Base-by-base conservation (phyloP, 2,888 invertebrate species). In the Drosophila rellima region DNA sequence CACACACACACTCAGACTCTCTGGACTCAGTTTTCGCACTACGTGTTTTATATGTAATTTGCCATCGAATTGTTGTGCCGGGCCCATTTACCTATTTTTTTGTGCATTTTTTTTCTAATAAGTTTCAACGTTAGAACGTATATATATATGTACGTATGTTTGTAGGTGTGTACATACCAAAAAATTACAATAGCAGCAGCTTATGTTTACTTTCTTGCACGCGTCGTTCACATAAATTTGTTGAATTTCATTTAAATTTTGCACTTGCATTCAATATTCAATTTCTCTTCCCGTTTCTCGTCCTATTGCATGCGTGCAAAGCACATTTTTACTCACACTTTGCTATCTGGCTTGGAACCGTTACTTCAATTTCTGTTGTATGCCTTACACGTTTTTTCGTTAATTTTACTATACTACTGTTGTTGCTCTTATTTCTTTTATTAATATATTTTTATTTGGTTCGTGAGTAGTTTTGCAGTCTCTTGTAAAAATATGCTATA, bases 251-350 rank as follows among this genome's bases (percentile, higher is more conserved):
- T 86, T 83, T 71, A 60, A 86, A 68, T 82, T 81, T 71, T 71
- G 69, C 77, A 77, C 70, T 70, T 44, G 71, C 62, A 78, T 70
- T 74, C 71, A 55, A 47, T 70, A 61, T 44, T 8, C 45, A 17
- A 18, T 18, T 35, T 2, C 17, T 39, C 20, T 39, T 52, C 26
- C 10, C 29, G 44, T 55, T 57, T 33, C 48, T 15, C 17, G 20
- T 59, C 13, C 45, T 23, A 20, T 23, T 70, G 63, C 64, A 70
- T 54, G 82, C 73, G 70, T 71, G 78, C 80, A 74, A 82, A 85
- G 90, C 85, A 90, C 89, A 90, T 90, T 67, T 56, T 51, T 67
- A 67, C 64, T 64, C 77, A 86, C 74, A 80, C 81, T 77, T 17
- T 60, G 48, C 42, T 67, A 39, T 68, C 61, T 64, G 71, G 51